phyloP scores from a whole-genome alignment of 2,113 vertebrate genomes.

The Chamaetylas fuelleborni region DNA sequence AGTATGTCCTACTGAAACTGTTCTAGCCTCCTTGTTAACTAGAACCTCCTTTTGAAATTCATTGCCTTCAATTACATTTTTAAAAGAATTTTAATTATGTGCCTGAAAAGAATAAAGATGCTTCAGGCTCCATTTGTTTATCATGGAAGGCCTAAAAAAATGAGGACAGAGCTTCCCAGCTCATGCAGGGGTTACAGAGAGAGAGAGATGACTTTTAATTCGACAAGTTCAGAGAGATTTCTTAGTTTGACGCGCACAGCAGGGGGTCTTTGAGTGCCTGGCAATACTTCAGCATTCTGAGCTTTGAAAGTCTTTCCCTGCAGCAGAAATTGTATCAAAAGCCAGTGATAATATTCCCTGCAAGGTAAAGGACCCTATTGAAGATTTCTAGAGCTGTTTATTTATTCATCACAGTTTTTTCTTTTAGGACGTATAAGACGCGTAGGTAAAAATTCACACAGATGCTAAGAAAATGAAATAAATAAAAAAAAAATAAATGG shows the following conservation, averaged over 20 bases:
- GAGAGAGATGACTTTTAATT: conserved; percentile 94
- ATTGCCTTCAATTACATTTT: conserved; percentile 78
- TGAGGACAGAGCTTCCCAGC: conserved; percentile 85
- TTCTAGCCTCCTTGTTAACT: conserved; percentile 68
- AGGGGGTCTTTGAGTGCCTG: conserved; percentile 91
- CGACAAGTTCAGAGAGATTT: conserved; percentile 95
- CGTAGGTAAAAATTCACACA: conserved; percentile 79
- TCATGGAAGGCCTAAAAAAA: conserved; percentile 78
- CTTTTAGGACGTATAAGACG: conserved; percentile 78
- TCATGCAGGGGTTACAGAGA: conserved; percentile 86
- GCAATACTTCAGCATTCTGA: conserved; percentile 84
- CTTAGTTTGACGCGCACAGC: conserved; percentile 90
- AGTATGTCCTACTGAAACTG: conserved; percentile 57
- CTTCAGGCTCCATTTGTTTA: conserved; percentile 83
- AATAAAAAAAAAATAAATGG: conserved; percentile 49
- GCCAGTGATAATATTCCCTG: conserved; percentile 91
- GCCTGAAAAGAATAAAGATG: conserved; percentile 82
- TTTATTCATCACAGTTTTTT: conserved; percentile 90
- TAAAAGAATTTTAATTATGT: conserved; percentile 82
- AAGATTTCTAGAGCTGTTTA: conserved; percentile 87
- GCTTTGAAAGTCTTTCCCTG: conserved; percentile 95
- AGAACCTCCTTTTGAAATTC: conserved; percentile 76
- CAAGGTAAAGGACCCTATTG: conserved; percentile 87
- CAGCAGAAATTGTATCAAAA: conserved; percentile 94
- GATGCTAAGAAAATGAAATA: conserved; percentile 72